Evolutionary conservation across 2,113 vertebrate genomes (phyloP), one percentile per base, ranked within the genome.

Genomic region (Mionectes macconnelli): DNA sequence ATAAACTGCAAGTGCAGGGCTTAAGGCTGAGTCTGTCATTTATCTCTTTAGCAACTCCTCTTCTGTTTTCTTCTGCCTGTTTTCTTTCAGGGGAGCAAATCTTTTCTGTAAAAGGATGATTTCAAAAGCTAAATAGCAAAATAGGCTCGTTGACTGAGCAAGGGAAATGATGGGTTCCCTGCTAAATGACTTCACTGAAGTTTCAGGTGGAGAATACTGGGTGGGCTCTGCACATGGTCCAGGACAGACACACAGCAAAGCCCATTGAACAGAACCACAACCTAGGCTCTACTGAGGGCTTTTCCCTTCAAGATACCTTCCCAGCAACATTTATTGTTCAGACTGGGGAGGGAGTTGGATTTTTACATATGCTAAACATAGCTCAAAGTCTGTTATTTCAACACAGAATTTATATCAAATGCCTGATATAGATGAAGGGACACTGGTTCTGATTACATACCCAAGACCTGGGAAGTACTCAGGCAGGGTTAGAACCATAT

Each of bases 1-100:
- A 84, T 89, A 95, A 96, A 96, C 82, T 95, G 91, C 93, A 90
- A 96, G 76, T 53, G 66, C 88, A 77, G 60, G 52, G 70, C 75
- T 94, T 92, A 87, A 94, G 62, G 62, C 56, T 31, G 63, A 94
- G 37, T 47, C 76, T 92, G 67, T 81, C 44, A 94, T 97, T 93
- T 91, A 80, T 91, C 83, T 92, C 69, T 79, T 87, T 55, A 96
- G 86, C 67, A 95, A 67, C 87, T 72, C 49, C 68, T 93, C 82
- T 81, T 42, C 83, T 84, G 56, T 84, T 74, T 64, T 73, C 59
- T 85, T 85, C 53, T 49, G 72, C 22, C 77, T 80, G 12, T 78
- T 96, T 93, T 80, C 45, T 92, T 89, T 57, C 62, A 87, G 49
- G 24, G 33, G 39, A 70, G 52, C 30, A 84, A 55, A 63, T 59